Base-by-base conservation (phyloP, 2,113 vertebrate species). In the Brachyhypopomus occidentalis region DNA sequence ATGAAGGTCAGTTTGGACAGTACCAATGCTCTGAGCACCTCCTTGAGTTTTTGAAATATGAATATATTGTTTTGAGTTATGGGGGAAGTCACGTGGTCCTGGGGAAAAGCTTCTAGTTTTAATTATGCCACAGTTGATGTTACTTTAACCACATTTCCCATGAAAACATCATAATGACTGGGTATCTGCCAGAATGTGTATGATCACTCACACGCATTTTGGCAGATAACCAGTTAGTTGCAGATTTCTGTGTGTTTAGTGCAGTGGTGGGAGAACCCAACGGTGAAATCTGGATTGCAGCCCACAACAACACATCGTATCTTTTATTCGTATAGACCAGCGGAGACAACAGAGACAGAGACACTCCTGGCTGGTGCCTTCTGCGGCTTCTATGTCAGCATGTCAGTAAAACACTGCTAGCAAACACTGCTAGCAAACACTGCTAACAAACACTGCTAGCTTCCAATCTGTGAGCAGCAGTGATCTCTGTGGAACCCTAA, bases 291-390 rank as follows among this genome's bases (percentile, higher is more conserved):
- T 88, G 82, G 77, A 83, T 89, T 89, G 89, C 87, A 86, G 67
- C 22, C 83, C 79, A 69, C 83, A 86, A 86, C 82, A 81, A 80
- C 86, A 86, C 83, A 87, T 88, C 86, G 86, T 89, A 87, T 85
- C 84, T 89, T 92, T 92, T 81, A 90, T 90, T 85, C 3, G 30
- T 30, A 30, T 3, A 30, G 30, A 30, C 30, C 30, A 30, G 30
- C 30, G 77, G 66, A 74, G 45, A 52, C 8, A 12, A 20, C 83
- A 80, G 79, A 72, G 71, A 77, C 86, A 81, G 88, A 88, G 83
- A 81, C 60, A 23, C 87, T 85, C 55, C 79, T 82, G 80, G 78
- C 82, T 69, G 81, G 69, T 27, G 76, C 84, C 86, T 89, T 88
- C 88, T 87, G 48, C 63, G 86, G 84, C 72, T 75, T 56, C 80